Conservation (phyloP, 2,888 invertebrate genomes). For the Elgonia sp. region DNA sequence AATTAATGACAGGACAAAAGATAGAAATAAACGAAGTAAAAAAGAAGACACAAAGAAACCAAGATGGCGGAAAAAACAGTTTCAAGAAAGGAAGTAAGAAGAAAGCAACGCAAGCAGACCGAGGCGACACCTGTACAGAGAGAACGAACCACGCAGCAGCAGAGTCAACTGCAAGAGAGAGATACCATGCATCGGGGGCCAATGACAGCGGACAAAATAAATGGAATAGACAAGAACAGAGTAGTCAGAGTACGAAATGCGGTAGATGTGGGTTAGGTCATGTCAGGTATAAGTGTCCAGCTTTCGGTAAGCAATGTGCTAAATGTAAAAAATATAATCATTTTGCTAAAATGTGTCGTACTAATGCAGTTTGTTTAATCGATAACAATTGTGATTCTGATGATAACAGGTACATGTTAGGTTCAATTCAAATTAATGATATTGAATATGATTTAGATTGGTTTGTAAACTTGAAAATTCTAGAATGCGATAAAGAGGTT, state of each 20-base stretch:
- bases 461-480: neutral
- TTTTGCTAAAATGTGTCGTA: conserved; percentile 67
- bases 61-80: neutral
- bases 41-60: neutral
- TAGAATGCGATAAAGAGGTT: conserved; percentile 33
- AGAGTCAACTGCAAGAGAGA: too few relatives aligned
- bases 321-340: conserved; percentile 69
- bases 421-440: neutral
- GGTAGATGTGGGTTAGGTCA: conserved; percentile 58
- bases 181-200: too few relatives aligned
- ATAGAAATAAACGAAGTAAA: neutral
- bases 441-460: conserved; percentile 9
- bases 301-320: conserved; percentile 66
- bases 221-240: neutral
- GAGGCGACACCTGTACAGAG: too few relatives aligned
- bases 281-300: conserved; percentile 67
- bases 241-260: neutral
- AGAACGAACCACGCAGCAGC: too few relatives aligned
- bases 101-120: too few relatives aligned
- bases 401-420: neutral
- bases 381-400: conserved; percentile 13
- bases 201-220: too few relatives aligned
- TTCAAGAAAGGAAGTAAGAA: too few relatives aligned
- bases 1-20: neutral
- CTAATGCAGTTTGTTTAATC: conserved; percentile 18